Percentiles rank a stretch among this genome's conserved stretches.
These are phyloP conservation scores for Xiphophorus hellerii DNA, from an alignment of 2,113 vertebrate genomes.

Conservation along the genomic window DNA sequence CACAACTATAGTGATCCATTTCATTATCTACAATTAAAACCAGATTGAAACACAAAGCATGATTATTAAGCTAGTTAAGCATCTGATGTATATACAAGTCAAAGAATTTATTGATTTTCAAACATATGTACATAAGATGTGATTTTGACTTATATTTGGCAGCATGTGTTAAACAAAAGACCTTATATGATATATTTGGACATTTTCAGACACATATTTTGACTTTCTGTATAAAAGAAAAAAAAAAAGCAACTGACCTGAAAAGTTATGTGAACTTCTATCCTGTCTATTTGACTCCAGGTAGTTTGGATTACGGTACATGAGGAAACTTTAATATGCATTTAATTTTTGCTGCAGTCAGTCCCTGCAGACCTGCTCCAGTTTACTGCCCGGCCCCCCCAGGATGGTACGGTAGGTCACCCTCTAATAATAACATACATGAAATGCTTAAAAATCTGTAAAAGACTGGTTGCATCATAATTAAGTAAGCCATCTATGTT, in stretches of 20 bases:
- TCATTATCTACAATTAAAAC: not conserved
- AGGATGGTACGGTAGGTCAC: conserved; percentile 82
- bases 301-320: not conserved
- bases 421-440: not conserved
- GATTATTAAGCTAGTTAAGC: not conserved
- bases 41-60: not conserved
- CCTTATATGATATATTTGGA: not conserved
- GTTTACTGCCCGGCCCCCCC: conserved; percentile 82
- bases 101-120: not conserved
- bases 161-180: not conserved
- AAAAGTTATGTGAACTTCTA: not conserved
- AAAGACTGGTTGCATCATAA: not conserved
- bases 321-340: not conserved
- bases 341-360: conserved; percentile 52
- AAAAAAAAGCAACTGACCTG: not conserved
- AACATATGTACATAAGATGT: not conserved
- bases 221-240: not conserved
- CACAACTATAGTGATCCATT: not conserved
- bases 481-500: not conserved
- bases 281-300: not conserved
- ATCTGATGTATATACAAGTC: not conserved
- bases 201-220: not conserved
- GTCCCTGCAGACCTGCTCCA: conserved; percentile 77
- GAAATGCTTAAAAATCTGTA: not conserved
- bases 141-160: not conserved